Conservation (phyloP, 2,797 vertebrate genomes). For the Chaetodon trifasciatus region DNA sequence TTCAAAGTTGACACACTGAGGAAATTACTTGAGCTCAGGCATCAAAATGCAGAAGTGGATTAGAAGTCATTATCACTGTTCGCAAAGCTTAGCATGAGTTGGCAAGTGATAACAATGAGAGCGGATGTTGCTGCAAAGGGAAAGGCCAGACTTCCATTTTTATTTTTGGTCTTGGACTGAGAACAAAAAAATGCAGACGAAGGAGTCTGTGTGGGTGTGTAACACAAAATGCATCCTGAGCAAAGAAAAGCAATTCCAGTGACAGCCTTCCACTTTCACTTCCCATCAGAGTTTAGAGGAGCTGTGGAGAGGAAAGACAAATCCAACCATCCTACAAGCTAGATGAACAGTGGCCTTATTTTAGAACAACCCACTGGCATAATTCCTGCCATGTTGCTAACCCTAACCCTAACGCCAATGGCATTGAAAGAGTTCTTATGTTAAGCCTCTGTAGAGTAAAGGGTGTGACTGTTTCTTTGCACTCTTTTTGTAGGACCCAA, state of each 20-base stretch:
- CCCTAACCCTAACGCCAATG: not conserved
- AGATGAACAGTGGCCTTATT: conserved; percentile 1
- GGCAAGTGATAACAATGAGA: conserved; percentile 67
- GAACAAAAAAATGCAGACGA: conserved; percentile 62
- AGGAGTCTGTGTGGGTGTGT: conserved; percentile 57
- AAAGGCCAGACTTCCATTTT: conserved; percentile 75
- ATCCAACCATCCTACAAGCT: not conserved
- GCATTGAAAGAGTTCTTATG: conserved; percentile 13
- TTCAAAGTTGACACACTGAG: conserved; percentile 27
- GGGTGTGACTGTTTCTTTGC: conserved; percentile 53
- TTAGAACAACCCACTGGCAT: not conserved
- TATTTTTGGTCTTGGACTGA: conserved; percentile 74
- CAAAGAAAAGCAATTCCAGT: conserved; percentile 24
- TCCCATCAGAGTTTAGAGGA: conserved; percentile 22
- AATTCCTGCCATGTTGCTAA: not conserved
- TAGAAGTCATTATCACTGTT: conserved; percentile 44
- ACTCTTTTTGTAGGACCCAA: conserved; percentile 56
- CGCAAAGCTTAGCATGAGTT: conserved; percentile 57
- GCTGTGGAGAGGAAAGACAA: not conserved
- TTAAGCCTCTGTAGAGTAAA: conserved; percentile 35
- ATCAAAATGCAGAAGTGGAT: conserved; percentile 47
- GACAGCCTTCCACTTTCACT: conserved; percentile 53
- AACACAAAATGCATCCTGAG: conserved; percentile 37
- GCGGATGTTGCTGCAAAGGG: conserved; percentile 71
- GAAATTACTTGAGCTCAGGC: conserved; percentile 34